Evolutionary conservation across 37 sponge, comb jelly and placozoan species (phyloP).

Genomic region (Oopsacas minuta): DNA sequence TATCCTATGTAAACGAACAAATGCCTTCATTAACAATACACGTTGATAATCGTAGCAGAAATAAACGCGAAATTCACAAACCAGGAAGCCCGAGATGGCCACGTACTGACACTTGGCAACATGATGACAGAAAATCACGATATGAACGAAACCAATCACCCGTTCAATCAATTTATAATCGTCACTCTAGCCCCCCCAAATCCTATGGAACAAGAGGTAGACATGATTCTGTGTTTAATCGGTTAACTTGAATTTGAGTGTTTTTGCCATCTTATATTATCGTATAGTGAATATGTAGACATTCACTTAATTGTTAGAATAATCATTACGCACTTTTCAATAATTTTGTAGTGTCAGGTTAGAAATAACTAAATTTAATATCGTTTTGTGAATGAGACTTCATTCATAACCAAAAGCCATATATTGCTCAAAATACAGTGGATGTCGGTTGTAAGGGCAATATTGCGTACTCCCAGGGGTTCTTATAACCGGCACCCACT

Average conservation of each 20-base stretch:
- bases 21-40: conserved; percentile 2
- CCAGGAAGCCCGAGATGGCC: neutral
- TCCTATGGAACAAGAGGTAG: neutral
- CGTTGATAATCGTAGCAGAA: neutral
- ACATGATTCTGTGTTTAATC: neutral
- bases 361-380: neutral
- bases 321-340: neutral
- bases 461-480: too few species aligned
- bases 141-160: neutral
- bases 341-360: neutral
- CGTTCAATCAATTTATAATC: neutral
- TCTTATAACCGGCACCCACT: too few species aligned
- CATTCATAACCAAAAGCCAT: too few species aligned
- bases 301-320: neutral
- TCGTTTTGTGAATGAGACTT: neutral
- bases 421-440: too few species aligned
- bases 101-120: neutral
- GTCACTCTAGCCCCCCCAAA: neutral
- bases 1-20: neutral
- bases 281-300: neutral
- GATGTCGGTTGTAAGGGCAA: too few species aligned
- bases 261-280: neutral
- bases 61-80: conserved; percentile 4
- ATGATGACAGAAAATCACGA: neutral
- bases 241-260: neutral